Evolutionary conservation across 1,140 invertebrate genomes (phyloP).

Genomic region (Camponotus pennsylvanicus): DNA sequence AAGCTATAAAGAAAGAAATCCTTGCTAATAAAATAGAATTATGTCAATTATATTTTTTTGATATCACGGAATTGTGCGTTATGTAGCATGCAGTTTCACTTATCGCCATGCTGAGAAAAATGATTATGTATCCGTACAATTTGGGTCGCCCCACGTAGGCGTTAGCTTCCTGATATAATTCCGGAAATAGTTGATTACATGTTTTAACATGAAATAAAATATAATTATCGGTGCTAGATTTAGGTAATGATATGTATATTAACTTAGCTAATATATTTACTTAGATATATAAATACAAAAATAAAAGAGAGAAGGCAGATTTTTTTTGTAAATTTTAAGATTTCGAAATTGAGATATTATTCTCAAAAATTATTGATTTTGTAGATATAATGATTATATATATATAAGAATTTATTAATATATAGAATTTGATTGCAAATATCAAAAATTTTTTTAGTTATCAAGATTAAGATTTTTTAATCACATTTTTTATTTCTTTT

Average conservation of each 20-base stretch:
- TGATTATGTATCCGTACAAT: not conserved
- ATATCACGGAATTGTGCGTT: not conserved
- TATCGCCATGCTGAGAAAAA: slow-evolving; percentile 7
- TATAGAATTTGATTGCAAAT: not conserved
- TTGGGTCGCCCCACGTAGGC: not conserved
- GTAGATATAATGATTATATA: not conserved
- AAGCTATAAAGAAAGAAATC: not conserved
- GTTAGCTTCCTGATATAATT: slow-evolving; percentile 20
- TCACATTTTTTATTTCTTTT: not conserved
- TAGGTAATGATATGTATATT: not conserved
- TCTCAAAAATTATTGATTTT: not conserved
- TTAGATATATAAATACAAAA: not conserved
- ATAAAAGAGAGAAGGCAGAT: not conserved
- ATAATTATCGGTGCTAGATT: slow-evolving; percentile 3
- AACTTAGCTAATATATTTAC: not conserved
- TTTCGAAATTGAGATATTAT: not conserved
- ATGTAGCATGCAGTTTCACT: slow-evolving; percentile 10
- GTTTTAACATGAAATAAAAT: not conserved
- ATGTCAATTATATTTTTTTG: slow-evolving; percentile 35
- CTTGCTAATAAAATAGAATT: slow-evolving; percentile 8
- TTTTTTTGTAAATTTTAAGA: not conserved
- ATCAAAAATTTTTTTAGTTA: not conserved
- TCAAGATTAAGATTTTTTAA: not conserved
- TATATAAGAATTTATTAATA: too few species aligned
- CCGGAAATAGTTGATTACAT: slow-evolving; percentile 33